phyloP scores from a whole-genome alignment of 2,797 vertebrate genomes.

The Ptychobarbus kaznakovi region DNA sequence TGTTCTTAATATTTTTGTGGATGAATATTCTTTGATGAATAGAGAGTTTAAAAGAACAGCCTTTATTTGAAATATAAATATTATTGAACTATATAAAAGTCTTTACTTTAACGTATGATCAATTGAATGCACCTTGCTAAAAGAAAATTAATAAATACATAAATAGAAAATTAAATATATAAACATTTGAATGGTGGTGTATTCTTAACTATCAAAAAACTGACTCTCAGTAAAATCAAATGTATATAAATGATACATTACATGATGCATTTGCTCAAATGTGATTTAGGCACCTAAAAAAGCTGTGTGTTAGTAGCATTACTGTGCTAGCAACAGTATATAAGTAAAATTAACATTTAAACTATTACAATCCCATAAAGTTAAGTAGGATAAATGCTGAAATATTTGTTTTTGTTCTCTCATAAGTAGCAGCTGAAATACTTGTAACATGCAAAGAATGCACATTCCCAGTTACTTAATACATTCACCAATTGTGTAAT shows the following conservation, averaged over 20 bases:
- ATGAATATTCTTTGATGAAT: too few species aligned
- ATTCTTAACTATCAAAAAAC: neutral
- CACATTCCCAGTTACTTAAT: neutral
- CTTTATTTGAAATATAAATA: too few species aligned
- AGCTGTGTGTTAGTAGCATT: neutral
- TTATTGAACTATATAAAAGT: too few species aligned
- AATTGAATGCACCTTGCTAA: too few species aligned
- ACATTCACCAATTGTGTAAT: neutral
- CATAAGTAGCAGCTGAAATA: neutral
- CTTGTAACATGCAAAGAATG: too few species aligned
- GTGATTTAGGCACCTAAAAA: neutral
- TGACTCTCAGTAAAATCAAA: neutral
- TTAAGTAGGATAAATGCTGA: neutral
- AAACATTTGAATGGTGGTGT: too few species aligned
- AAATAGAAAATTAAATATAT: too few species aligned
- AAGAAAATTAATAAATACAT: too few species aligned
- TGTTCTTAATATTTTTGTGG: too few species aligned
- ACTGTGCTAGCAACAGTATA: neutral
- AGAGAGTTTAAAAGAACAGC: too few species aligned
- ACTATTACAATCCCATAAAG: neutral
- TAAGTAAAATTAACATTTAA: neutral
- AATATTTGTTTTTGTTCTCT: neutral
- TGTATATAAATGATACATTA: too few species aligned
- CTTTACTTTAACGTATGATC: too few species aligned
- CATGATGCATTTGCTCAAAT: neutral